Base-by-base conservation (phyloP, 2,888 invertebrate genomes). In the Napeogenes inachia region DNA sequence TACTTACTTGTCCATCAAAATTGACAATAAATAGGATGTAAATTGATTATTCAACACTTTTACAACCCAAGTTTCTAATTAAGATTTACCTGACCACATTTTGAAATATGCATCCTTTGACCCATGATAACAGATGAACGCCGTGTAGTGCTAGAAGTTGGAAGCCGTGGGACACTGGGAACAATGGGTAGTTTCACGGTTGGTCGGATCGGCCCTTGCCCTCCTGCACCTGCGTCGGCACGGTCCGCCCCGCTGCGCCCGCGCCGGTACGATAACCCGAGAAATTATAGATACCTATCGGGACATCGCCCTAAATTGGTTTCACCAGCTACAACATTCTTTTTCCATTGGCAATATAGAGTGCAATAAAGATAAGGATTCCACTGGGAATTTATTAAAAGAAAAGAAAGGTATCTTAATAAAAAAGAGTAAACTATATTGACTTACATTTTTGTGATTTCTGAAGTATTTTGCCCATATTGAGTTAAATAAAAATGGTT, bases 121-220 rank as follows among this genome's bases (percentile, higher is more conserved):
- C n/a, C 3, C 21, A 8, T 13, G 30, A 30, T 30, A 21, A 21
- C 21, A 50, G 8, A 13, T 2, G 47, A 30, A 3, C 6, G 38
- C 63, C 61, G 69, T 62, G 65, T 59, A 38, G 35, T 13, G 62
- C 58, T 54, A 35, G 33, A 33, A 21, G 35, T 21, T 47, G 45
- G 45, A 42, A 45, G 60, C 57, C 72, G 71, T 73, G 73, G 70
- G 72, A 73, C 70, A 61, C 68, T 58, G 50, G 54, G 30, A 61
- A 71, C 71, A 72, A 72, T 70, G 65, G 65, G 54, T 63, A 61
- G 62, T 68, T 68, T 74, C 68, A 71, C 72, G 75, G 71, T 69
- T 71, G 70, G 72, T 63, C 66, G 68, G 65, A 71, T 63, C 67
- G 68, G 66, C 63, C 68, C 62, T 56, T 67, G 69, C 66, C 69